A percentile compares a stretch with the other conserved stretches of the same genome.
Conservation (phyloP, 2,797 vertebrate species). For the Artibeus lituratus region DNA sequence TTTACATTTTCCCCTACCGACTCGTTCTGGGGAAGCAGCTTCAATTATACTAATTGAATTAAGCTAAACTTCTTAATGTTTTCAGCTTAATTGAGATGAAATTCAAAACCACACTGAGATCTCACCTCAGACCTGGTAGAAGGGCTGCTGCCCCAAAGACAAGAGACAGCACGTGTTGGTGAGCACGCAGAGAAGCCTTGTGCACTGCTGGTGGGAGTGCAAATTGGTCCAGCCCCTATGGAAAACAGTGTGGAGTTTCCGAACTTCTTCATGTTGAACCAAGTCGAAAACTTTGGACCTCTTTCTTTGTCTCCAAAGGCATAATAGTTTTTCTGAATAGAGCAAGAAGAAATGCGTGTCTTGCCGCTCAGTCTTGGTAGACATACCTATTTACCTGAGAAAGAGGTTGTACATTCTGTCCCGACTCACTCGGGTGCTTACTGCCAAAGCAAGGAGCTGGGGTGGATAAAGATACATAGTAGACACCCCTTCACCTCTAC, state of each 20-base stretch:
- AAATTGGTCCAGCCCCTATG: neutral
- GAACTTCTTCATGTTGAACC: neutral
- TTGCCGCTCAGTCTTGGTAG: neutral
- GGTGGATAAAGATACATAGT: too few species aligned
- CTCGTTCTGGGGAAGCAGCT: neutral
- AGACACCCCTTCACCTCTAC: neutral
- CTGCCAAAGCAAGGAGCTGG: neutral
- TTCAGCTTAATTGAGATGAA: neutral
- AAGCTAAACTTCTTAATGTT: neutral
- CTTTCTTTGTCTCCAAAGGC: neutral
- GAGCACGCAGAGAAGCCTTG: neutral
- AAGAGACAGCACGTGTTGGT: neutral
- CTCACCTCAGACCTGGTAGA: neutral
- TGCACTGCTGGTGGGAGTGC: neutral
- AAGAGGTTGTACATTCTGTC: neutral
- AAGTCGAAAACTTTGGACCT: neutral
- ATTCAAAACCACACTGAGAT: neutral
- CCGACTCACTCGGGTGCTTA: neutral
- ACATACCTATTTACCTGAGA: neutral
- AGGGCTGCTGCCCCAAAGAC: neutral
- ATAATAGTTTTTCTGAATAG: neutral
- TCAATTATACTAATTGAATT: conserved; percentile 18
- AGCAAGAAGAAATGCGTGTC: neutral
- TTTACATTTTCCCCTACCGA: neutral
- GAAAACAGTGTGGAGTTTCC: neutral